A percentile compares a stretch with the other conserved stretches of the same genome.
phyloP scores from a whole-genome alignment of 2,797 vertebrate genomes.

The Chiroxiphia lanceolata region DNA sequence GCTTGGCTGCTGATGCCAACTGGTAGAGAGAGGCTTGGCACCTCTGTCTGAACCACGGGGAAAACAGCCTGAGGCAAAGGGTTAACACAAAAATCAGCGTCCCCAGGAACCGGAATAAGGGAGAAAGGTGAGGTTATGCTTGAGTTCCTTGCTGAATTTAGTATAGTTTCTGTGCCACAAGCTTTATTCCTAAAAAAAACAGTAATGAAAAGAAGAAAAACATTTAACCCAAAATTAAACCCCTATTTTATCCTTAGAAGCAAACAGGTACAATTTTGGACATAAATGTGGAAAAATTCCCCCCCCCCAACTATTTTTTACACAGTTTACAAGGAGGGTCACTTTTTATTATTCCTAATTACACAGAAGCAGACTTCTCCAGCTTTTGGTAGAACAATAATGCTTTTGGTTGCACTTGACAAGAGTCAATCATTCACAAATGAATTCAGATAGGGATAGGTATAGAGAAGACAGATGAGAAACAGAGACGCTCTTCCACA shows the following conservation, averaged over 20 bases:
- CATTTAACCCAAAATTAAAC: background rate
- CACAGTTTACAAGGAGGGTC: background rate
- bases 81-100: constrained; percentile 65
- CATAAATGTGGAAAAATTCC: background rate
- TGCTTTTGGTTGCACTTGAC: background rate
- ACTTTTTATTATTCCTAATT: background rate
- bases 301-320: background rate
- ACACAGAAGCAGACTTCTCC: background rate
- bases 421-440: background rate
- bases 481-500: background rate
- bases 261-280: background rate
- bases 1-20: constrained; percentile 30
- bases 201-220: background rate
- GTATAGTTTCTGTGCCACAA: background rate
- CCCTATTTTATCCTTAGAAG: background rate
- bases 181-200: constrained; percentile 46
- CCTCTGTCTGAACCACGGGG: constrained; percentile 46
- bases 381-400: background rate
- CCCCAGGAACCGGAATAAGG: constrained; percentile 42
- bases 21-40: constrained; percentile 14
- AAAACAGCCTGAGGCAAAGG: constrained; percentile 59
- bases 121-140: constrained; percentile 31
- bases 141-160: background rate
- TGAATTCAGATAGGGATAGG: background rate
- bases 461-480: background rate